Evolutionary conservation across 2,888 invertebrate genomes (phyloP), one percentile per base, ranked within the genome.

Genomic region (Oscheius onirici): DNA sequence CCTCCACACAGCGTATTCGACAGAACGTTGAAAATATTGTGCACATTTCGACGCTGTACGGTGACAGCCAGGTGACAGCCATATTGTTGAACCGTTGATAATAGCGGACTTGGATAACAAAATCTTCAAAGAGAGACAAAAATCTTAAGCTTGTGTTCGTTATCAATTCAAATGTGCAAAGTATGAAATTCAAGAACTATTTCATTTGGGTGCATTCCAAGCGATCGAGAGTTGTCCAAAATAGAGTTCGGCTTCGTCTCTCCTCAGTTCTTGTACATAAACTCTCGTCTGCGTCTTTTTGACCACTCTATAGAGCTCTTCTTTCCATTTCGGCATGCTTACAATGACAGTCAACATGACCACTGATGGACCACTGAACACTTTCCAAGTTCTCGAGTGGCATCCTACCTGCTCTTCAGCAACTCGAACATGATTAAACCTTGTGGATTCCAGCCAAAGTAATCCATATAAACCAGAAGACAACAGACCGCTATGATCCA

Each of bases 251-350:
- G 49, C 26, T 17, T 63, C 63, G 15, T 63, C 20, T 28, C 17
- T 17, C 34, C 49, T 46, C 26, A 13, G 13, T 20, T 63, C 26
- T 26, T 24, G 49, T 10, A 49, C 63, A 28, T 46, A 49, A n/a
- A 49, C 17, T 24, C 26, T 46, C 17, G 22, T 24, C 11, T 15
- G 26, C 28, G 26, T 46, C 46, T 28, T 63, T 6, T n/a, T 11
- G 22, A 28, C 8, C 17, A 40, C n/a, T 17, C 41, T 63, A n/a
- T 44, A 26, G 11, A 24, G 8, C 6, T 26, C n/a, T 11, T 13
- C n/a, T n/a, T n/a, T 63, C 63, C 63, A 63, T n/a, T 63, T 63
- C 20, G 63, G 63, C 46, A 63, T 49, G 13, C 28, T 28, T 15
- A n/a, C 20, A 17, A 63, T 63, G 15, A 63, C 49, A 2, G 63